phyloP scores from a whole-genome alignment of 1,140 invertebrate species.

The Zaprionus davidi region DNA sequence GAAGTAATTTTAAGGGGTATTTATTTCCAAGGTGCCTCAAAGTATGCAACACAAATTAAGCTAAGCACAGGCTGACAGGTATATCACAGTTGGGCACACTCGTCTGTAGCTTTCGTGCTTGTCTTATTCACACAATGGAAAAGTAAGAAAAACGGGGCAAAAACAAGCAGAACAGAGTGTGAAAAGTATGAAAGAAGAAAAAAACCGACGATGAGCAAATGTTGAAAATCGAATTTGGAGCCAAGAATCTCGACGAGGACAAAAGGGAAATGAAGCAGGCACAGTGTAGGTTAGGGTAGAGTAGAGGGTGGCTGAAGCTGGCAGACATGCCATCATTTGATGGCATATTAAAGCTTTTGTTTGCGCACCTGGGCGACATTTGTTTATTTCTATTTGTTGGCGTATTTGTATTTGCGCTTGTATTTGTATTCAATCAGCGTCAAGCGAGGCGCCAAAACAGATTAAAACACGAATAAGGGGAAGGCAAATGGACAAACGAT shows the following conservation, averaged over 20 bases:
- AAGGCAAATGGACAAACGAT: slow-evolving; percentile 24
- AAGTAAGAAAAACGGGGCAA: background rate
- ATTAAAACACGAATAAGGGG: slow-evolving; percentile 19
- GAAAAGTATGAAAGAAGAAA: slow-evolving; percentile 54
- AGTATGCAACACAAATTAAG: too few relatives aligned
- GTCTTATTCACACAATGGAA: background rate
- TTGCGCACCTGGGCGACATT: slow-evolving; percentile 63
- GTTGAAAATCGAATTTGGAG: slow-evolving; percentile 74
- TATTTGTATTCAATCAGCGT: slow-evolving; percentile 81
- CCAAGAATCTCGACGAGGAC: background rate
- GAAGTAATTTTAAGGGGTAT: too few relatives aligned
- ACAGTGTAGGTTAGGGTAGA: background rate
- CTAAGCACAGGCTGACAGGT: too few relatives aligned
- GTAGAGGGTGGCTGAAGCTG: slow-evolving; percentile 30
- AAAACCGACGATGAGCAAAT: slow-evolving; percentile 39
- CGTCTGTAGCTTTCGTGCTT: too few relatives aligned
- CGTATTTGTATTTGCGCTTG: slow-evolving; percentile 61
- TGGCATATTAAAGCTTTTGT: slow-evolving; percentile 78
- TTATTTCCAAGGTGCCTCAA: too few relatives aligned
- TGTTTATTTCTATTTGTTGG: slow-evolving; percentile 65
- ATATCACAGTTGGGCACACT: too few relatives aligned
- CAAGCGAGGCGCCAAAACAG: slow-evolving; percentile 53
- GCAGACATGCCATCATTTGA: slow-evolving; percentile 75
- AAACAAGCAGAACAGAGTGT: slow-evolving; percentile 21
- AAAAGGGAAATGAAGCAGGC: background rate